Evolutionary conservation across 2,797 vertebrate genomes (phyloP), one percentile per base, ranked within the genome.

Genomic region (Enteromius anoplus): DNA sequence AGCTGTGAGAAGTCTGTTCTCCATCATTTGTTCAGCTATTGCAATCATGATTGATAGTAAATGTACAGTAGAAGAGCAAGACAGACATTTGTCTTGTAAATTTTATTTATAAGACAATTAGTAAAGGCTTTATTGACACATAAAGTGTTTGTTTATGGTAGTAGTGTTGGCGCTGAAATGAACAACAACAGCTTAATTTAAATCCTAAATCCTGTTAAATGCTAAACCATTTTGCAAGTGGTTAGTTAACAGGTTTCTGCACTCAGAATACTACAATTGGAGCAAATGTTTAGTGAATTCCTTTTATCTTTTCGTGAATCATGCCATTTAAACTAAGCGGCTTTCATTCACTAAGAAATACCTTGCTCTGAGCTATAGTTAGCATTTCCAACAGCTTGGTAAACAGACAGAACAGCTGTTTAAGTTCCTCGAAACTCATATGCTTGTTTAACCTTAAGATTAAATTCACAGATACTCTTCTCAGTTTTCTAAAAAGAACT

Each of bases 361-460:
- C 29, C 26, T 51, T 66, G 29, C 62, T 55, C 37, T 3, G 10
- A 47, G 66, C 66, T 80, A 80, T 45, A 60, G 23, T 69, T 80
- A 49, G 82, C 55, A 11, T 78, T 21, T 71, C 42, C 73, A 83
- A 26, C 66, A 78, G 82, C 62, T 78, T 78, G 26, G 53, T 62
- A 83, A 71, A 70, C 53, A 49, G 42, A 60, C 15, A 11, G 32
- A 71, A 60, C 68, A 81, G 79, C 79, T 81, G 68, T 47, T 69
- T 37, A 51, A 78, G 68, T 62, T 66, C 11, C 19, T 45, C 42
- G 29, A 53, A 70, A 42, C 49, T 70, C 34, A 70, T 51, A 29
- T 66, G 80, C 69, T 82, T 75, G 45, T 82, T 72, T 75, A 82
- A 75, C 71, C 32, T 66, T 26, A 23, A 37, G 47, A 75, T 75